Percentiles rank a stretch among this genome's conserved stretches.
Conservation (phyloP, 2,888 invertebrate species). For the Neoascia interrupta region DNA sequence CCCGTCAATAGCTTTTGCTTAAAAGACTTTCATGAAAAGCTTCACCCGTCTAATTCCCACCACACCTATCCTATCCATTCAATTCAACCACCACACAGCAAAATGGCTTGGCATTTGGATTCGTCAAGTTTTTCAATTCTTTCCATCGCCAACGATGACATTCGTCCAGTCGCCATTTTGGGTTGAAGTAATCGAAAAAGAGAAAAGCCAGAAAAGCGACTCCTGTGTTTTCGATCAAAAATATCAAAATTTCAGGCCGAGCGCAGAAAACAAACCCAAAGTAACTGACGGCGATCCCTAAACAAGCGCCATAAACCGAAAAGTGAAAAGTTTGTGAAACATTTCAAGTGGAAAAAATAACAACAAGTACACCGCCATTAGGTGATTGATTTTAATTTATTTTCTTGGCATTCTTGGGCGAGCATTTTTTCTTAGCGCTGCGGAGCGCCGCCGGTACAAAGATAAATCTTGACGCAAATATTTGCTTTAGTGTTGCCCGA, state of each 20-base stretch:
- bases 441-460: too few species aligned
- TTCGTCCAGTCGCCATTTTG: slow-evolving; percentile 67
- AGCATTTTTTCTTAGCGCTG: slow-evolving; percentile 24
- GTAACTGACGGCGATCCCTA: too few species aligned
- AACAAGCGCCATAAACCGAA: slow-evolving; percentile 5
- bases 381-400: slow-evolving; percentile 3
- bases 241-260: slow-evolving; percentile 43
- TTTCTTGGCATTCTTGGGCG: not conserved
- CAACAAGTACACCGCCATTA: not conserved
- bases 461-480: too few species aligned
- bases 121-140: slow-evolving; percentile 56
- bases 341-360: not conserved
- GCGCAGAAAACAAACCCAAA: not conserved
- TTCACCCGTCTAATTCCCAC: slow-evolving; percentile 43
- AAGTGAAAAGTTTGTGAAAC: slow-evolving; percentile 26
- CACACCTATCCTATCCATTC: slow-evolving; percentile 38
- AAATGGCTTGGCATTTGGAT: slow-evolving; percentile 46
- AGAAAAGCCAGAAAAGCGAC: too few species aligned
- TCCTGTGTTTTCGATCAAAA: slow-evolving; percentile 66
- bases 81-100: slow-evolving; percentile 59
- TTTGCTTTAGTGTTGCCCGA: too few species aligned
- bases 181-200: slow-evolving; percentile 69
- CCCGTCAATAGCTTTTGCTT: not conserved
- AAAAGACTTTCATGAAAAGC: slow-evolving; percentile 40
- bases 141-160: slow-evolving; percentile 53